Conservation (phyloP, 2,113 vertebrate genomes). For the Regulus satrapa region DNA sequence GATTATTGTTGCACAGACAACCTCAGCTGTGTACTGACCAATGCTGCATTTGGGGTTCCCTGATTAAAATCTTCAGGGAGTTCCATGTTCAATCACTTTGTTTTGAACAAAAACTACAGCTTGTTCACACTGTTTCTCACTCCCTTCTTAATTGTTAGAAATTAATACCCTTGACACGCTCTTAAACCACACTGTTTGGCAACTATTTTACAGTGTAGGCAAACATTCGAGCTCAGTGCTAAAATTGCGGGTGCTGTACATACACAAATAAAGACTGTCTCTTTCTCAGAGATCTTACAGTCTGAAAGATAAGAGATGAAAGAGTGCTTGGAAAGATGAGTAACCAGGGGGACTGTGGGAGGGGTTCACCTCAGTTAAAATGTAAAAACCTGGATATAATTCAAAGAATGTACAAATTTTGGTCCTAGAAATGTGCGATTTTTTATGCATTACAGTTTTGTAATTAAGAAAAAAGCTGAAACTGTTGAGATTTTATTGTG, state of each 20-base stretch:
- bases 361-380: background rate
- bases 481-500: background rate
- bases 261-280: slow-evolving; percentile 52
- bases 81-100: background rate
- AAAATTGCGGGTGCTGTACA: background rate
- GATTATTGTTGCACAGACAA: background rate
- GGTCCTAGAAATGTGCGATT: background rate
- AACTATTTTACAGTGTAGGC: background rate
- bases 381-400: background rate
- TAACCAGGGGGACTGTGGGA: background rate
- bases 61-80: background rate
- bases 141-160: slow-evolving; percentile 3
- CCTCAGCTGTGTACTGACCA: background rate
- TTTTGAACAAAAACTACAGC: background rate
- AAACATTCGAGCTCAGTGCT: slow-evolving; percentile 8
- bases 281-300: slow-evolving; percentile 25
- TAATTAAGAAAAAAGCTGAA: background rate
- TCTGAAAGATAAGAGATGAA: slow-evolving; percentile 61
- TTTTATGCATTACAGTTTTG: background rate
- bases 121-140: background rate
- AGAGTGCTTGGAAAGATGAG: slow-evolving; percentile 13
- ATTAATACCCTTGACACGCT: background rate
- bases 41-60: rapidly evolving
- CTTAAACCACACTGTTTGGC: background rate
- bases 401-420: background rate